Conservation (phyloP, 2,113 vertebrate genomes). For the Formicarius rufipectus region DNA sequence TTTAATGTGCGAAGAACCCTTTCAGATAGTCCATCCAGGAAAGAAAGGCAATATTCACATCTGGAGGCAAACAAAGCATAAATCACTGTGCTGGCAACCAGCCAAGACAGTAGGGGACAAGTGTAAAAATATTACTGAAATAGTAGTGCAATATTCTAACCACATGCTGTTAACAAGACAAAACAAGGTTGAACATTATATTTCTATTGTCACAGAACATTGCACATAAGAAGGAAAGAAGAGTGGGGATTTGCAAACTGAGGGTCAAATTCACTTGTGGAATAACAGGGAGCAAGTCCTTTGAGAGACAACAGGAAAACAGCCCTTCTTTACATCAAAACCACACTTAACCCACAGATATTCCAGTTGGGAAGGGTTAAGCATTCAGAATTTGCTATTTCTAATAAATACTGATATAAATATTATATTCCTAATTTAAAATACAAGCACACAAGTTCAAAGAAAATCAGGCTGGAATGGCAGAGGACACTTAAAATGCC, state of each 20-base stretch:
- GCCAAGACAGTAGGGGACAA: conserved; percentile 53
- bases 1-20: conserved; percentile 1
- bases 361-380: background rate
- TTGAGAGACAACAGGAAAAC: background rate
- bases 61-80: conserved; percentile 46
- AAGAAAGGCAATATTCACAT: conserved; percentile 52
- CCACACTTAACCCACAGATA: background rate
- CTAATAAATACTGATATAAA: background rate
- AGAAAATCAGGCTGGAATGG: background rate
- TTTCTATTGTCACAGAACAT: conserved; percentile 20
- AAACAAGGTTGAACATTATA: conserved; percentile 28
- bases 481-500: background rate
- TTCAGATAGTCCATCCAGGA: background rate
- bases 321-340: background rate
- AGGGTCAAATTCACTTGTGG: background rate
- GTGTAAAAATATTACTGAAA: conserved; percentile 53
- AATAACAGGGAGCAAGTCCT: background rate
- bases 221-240: background rate
- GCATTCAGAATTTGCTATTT: background rate
- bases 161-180: conserved; percentile 56
- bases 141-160: conserved; percentile 27
- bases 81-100: background rate
- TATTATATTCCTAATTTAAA: background rate
- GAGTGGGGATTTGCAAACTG: background rate
- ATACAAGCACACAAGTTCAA: background rate